Conservation (phyloP, 2,113 vertebrate genomes). For the Cyanoramphus novaezelandiae region DNA sequence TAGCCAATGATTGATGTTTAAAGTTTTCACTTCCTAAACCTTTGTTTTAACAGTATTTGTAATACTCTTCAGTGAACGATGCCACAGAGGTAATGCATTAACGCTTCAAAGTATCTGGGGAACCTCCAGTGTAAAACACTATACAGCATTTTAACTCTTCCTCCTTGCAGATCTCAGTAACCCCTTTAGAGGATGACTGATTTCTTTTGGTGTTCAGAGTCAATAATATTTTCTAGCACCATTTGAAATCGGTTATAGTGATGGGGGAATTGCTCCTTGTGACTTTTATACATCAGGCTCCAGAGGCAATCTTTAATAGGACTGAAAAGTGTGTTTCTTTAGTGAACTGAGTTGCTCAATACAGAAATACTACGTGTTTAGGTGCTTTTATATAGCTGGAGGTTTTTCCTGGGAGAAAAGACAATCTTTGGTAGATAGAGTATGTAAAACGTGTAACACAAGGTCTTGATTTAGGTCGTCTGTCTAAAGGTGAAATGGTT, state of each 20-base stretch:
- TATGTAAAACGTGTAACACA: not conserved
- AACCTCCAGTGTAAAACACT: not conserved
- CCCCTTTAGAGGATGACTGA: conserved; percentile 96
- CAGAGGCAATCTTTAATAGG: not conserved
- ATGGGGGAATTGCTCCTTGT: conserved; percentile 82
- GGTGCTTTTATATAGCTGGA: not conserved
- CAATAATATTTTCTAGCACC: conserved; percentile 94
- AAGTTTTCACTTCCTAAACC: not conserved
- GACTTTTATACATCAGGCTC: not conserved
- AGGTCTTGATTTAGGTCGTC: not conserved
- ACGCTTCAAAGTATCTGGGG: not conserved
- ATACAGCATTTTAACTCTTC: not conserved
- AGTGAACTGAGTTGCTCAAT: not conserved
- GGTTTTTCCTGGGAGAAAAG: not conserved
- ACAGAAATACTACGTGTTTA: rapidly evolving
- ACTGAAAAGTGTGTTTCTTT: not conserved
- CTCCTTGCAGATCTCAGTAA: conserved; percentile 30
- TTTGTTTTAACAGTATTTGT: not conserved
- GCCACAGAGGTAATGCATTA: not conserved
- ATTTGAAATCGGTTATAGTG: conserved; percentile 99
- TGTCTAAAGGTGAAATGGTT: not conserved
- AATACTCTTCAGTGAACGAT: not conserved
- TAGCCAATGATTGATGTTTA: not conserved
- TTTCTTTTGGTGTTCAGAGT: conserved; percentile 99
- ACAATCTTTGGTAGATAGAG: not conserved